Evolutionary conservation across 2,888 invertebrate genomes (phyloP), one percentile per base, ranked within the genome.

Genomic region (Fragum whitleyi): DNA sequence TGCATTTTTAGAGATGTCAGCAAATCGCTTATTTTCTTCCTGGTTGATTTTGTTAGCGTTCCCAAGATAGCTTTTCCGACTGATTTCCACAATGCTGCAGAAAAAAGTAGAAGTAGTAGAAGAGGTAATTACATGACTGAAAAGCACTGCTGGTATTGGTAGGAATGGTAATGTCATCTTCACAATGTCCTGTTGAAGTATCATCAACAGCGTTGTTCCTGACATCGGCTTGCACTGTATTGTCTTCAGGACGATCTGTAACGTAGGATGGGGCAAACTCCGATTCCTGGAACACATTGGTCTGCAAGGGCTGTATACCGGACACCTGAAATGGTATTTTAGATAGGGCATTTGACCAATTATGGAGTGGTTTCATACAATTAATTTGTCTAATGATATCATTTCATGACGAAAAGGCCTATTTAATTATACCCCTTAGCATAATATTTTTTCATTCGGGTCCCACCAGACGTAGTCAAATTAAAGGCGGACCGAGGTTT

Each of bases 221-320:
- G n/a, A 16, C 14, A 5, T 47, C 47, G 47, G 47, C n/a, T 47
- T 47, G 47, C n/a, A 47, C 47, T 47, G 47, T n/a, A 47, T 47
- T 47, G 19, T 47, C 47, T 47, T 47, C 47, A 74, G 73, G 73
- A 2, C 77, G 62, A 65, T 74, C 74, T 3, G 77, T 81, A 42
- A 74, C 71, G 51, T 67, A 71, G 29, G 72, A 39, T 19, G 75
- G 75, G 28, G 65, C 75, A 39, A 80, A 76, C 39, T 80, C 73
- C 26, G 28, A 67, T 29, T 76, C 76, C 16, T 69, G 6, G 57
- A 76, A 76, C 16, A 76, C 70, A 55, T 51, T 55, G 32, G 42
- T 72, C 32, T 79, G 26, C 51, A 75, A 19, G 28, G 72, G 72
- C 39, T 74, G 53, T 23, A 79, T 71, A 21, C 75, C 75, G 21